Percentiles rank a stretch among this genome's conserved stretches.
Evolutionary conservation across 2,113 vertebrate genomes (phyloP).

Genomic region (Bos javanicus): DNA sequence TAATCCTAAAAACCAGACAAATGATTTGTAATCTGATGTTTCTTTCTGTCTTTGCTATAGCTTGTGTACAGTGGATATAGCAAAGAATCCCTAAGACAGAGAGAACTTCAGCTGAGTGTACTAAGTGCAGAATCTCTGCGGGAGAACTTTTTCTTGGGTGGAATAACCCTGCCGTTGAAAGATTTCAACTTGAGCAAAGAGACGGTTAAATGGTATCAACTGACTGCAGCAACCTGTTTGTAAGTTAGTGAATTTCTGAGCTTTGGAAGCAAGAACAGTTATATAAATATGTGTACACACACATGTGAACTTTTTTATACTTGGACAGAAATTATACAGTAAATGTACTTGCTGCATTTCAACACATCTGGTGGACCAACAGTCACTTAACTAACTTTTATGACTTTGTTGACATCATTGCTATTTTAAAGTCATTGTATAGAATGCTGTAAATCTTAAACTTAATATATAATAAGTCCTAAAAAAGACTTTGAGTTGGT

Average conservation of each 20-base stretch:
- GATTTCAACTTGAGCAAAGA: constrained; percentile 98
- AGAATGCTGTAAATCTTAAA: constrained; percentile 47
- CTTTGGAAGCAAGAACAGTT: constrained; percentile 52
- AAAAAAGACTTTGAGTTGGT: constrained; percentile 54
- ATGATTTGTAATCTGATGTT: constrained; percentile 12
- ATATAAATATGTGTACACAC: background rate
- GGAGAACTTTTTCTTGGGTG: constrained; percentile 97
- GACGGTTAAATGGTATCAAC: constrained; percentile 96
- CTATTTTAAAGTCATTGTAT: constrained; percentile 51
- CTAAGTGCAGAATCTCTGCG: constrained; percentile 96
- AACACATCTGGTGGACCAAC: constrained; percentile 74
- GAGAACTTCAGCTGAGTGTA: constrained; percentile 95
- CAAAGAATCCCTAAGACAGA: constrained; percentile 92
- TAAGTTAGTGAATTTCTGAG: constrained; percentile 72
- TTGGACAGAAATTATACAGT: constrained; percentile 73
- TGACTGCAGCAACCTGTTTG: constrained; percentile 90
- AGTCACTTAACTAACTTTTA: constrained; percentile 65
- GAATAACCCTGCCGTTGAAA: constrained; percentile 92
- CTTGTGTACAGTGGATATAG: constrained; percentile 96
- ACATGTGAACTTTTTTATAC: constrained; percentile 74
- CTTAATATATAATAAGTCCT: constrained; percentile 41
- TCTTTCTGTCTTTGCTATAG: constrained; percentile 76
- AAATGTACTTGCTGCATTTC: constrained; percentile 69
- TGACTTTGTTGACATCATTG: constrained; percentile 59
- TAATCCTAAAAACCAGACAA: constrained; percentile 18